A percentile compares a stretch with the other conserved stretches of the same genome.
phyloP scores from a whole-genome alignment of 2,888 invertebrate species.

The Keiferia lycopersicella region DNA sequence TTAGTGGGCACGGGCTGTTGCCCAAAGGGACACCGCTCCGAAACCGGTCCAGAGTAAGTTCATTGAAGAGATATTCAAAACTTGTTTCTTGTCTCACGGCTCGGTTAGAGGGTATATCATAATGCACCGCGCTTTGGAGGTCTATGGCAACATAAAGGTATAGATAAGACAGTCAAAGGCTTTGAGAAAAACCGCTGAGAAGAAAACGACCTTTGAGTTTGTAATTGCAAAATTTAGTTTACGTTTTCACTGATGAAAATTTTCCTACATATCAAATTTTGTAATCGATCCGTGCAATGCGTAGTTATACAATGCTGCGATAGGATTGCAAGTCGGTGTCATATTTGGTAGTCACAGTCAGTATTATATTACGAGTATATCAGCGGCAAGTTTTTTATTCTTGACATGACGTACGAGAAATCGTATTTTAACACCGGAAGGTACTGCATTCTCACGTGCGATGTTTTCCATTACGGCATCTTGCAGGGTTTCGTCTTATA shows the following conservation, averaged over 20 bases:
- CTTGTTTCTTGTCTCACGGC: constrained; percentile 26
- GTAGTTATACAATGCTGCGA: no score
- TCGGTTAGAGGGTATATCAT: constrained; percentile 26
- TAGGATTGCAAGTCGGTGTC: no score
- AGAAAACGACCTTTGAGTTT: no score
- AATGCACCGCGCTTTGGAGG: constrained; percentile 20
- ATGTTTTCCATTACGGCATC: background rate
- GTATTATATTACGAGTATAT: background rate
- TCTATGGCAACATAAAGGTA: constrained; percentile 1
- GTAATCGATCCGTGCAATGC: no score
- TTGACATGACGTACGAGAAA: constrained; percentile 16
- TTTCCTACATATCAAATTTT: no score
- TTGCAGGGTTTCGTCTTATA: background rate
- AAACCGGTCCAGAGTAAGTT: constrained; percentile 32
- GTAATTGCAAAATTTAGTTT: no score
- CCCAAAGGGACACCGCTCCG: constrained; percentile 20
- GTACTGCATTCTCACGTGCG: constrained; percentile 56
- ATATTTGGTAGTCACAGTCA: no score
- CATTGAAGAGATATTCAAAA: constrained; percentile 30
- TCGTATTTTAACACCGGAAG: constrained; percentile 42
- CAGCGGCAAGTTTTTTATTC: background rate
- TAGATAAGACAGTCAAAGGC: background rate
- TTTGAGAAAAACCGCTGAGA: background rate
- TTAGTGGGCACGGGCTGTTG: constrained; percentile 21
- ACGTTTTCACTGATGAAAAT: no score